These are phyloP conservation scores for Graphium colonna DNA, from an alignment of 2,888 invertebrate species.

Conservation along the genomic window DNA sequence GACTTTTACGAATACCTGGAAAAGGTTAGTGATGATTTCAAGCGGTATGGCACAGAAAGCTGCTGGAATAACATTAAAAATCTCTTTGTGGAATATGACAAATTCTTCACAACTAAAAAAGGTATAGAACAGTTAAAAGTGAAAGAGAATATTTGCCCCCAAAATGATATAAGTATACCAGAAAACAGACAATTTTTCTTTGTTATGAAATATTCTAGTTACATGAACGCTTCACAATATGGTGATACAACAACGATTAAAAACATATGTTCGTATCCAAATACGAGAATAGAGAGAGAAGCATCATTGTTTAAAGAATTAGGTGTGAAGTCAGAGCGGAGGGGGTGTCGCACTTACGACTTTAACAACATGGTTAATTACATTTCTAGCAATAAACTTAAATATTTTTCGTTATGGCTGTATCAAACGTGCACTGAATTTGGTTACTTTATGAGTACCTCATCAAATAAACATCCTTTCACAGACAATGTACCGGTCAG, in stretches of 20 bases:
- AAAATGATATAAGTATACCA: constrained; percentile 46
- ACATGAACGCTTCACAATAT: constrained; percentile 55
- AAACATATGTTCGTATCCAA: constrained; percentile 41
- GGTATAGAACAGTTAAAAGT: constrained; percentile 51
- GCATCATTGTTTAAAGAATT: constrained; percentile 32
- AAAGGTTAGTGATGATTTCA: no score
- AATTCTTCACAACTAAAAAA: constrained; percentile 41
- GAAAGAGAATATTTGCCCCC: constrained; percentile 57
- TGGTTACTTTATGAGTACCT: constrained; percentile 85
- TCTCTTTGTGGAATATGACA: constrained; percentile 49
- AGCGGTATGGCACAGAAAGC: constrained; percentile 48
- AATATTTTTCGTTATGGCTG: constrained; percentile 77
- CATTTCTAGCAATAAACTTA: no score
- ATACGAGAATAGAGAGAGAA: constrained; percentile 28
- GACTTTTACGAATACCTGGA: no score
- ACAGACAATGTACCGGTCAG: constrained; percentile 64
- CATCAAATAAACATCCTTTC: constrained; percentile 79
- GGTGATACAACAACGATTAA: constrained; percentile 46
- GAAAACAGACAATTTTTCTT: constrained; percentile 60
- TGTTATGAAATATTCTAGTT: constrained; percentile 42
- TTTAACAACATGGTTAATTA: constrained; percentile 49
- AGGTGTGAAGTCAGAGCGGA: constrained; percentile 38
- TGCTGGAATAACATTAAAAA: constrained; percentile 48
- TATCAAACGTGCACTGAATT: constrained; percentile 90
- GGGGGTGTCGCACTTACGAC: constrained; percentile 47